Percentiles rank a stretch among this genome's conserved stretches.
Evolutionary conservation across 2,113 vertebrate species (phyloP).

Genomic region (Zosterops borbonicus): DNA sequence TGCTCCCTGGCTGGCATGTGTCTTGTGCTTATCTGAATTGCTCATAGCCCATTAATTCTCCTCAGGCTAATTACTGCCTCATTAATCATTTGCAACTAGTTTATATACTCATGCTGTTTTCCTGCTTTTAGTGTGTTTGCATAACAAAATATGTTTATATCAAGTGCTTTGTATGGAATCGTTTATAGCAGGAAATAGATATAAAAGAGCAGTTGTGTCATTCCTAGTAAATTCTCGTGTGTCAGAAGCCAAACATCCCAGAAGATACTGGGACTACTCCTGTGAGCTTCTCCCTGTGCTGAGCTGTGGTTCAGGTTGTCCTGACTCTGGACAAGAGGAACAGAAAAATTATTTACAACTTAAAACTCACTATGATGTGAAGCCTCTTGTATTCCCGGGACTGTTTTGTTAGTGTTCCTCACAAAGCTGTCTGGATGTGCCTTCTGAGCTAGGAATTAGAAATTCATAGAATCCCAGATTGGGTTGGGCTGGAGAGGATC

Average conservation of each 20-base stretch:
- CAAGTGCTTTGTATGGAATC: background rate
- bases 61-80: background rate
- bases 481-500: too few species aligned
- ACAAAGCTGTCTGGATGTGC: too few species aligned
- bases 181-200: background rate
- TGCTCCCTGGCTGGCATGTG: background rate
- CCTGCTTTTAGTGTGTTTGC: background rate
- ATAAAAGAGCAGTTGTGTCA: background rate
- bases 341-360: background rate
- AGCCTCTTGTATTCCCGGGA: background rate
- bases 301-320: background rate
- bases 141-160: background rate
- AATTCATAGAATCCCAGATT: too few species aligned
- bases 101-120: background rate
- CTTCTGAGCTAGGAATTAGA: too few species aligned
- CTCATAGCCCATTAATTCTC: background rate
- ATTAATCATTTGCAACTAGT: background rate
- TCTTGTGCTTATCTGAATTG: background rate
- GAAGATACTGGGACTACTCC: background rate
- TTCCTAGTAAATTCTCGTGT: background rate
- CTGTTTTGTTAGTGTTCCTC: background rate
- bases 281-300: background rate
- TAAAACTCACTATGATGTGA: background rate
- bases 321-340: background rate
- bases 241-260: rapidly evolving